Percentiles rank a stretch among this genome's conserved stretches.
Evolutionary conservation across 2,888 invertebrate species (phyloP).

Genomic region (Heterodera filipjevi): DNA sequence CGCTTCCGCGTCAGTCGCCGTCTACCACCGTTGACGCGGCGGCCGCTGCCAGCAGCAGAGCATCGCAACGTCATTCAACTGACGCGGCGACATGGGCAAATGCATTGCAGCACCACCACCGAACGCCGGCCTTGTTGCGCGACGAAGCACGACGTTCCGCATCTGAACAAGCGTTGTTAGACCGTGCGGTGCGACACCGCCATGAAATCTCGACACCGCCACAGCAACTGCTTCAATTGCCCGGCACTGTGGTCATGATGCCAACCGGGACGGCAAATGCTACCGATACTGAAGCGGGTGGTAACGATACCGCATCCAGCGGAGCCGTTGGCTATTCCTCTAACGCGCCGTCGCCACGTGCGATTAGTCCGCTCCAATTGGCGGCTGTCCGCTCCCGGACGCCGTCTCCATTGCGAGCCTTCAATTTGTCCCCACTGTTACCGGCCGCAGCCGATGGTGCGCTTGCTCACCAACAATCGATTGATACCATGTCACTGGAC

Average conservation of each 20-base stretch:
- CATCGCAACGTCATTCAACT: conserved; percentile 12
- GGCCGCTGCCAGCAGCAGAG: neutral
- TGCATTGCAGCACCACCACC: neutral
- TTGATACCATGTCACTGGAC: conserved; percentile 1
- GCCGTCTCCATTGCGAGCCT: neutral
- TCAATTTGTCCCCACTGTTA: neutral
- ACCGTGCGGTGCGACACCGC: neutral
- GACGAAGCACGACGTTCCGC: neutral
- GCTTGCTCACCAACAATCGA: no score
- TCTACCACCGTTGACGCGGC: no score
- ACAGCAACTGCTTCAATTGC: conserved; percentile 18
- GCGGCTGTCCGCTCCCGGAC: neutral
- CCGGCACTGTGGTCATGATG: conserved; percentile 15
- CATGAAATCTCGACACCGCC: neutral
- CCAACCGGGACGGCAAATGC: neutral
- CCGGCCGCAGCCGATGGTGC: neutral
- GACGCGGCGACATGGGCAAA: neutral
- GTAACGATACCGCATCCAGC: no score
- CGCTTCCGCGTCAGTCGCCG: no score
- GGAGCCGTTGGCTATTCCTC: no score
- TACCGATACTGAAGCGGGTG: no score
- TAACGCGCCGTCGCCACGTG: neutral
- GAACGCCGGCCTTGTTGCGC: neutral
- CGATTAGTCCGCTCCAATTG: conserved; percentile 8
- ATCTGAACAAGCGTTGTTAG: neutral